These are phyloP conservation scores for Oophaga sylvatica DNA, from an alignment of 2,797 vertebrate genomes.

Conservation along the genomic window DNA sequence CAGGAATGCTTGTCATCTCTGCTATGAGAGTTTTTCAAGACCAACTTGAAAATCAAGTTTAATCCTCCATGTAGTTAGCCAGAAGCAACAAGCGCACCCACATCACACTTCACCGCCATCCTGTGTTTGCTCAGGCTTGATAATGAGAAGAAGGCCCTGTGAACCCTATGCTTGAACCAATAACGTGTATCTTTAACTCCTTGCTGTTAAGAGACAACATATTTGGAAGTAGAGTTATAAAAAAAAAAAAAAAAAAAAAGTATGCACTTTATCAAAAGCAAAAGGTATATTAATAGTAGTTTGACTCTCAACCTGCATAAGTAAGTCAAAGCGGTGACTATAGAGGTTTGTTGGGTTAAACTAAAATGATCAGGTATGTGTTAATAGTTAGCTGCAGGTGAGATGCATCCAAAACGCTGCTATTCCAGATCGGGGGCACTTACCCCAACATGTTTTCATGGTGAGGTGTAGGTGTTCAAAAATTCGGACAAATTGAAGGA, in stretches of 20 bases:
- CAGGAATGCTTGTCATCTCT: constrained; percentile 74
- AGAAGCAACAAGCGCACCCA: constrained; percentile 75
- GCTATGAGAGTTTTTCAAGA: constrained; percentile 77
- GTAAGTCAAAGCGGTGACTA: background rate
- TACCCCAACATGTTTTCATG: no score
- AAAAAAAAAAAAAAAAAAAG: background rate
- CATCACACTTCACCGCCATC: constrained; percentile 37
- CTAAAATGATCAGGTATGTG: background rate
- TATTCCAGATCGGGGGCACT: no score
- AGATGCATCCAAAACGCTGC: no score
- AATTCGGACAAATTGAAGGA: background rate
- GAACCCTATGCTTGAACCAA: constrained; percentile 3
- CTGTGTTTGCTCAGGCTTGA: constrained; percentile 18
- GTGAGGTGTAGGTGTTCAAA: background rate
- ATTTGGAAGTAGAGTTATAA: background rate
- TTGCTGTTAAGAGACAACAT: background rate
- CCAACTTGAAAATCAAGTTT: constrained; percentile 80
- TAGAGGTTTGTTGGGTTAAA: background rate
- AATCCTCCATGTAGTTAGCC: constrained; percentile 68
- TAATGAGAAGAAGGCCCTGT: background rate
- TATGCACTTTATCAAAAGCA: no score
- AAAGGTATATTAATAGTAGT: background rate
- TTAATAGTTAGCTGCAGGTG: no score
- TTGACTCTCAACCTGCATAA: no score
- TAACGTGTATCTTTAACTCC: background rate